Percentiles rank a stretch among this genome's conserved stretches.
Evolutionary conservation across 2,113 vertebrate species (phyloP).

Genomic region (Hemibagrus wyckioides): DNA sequence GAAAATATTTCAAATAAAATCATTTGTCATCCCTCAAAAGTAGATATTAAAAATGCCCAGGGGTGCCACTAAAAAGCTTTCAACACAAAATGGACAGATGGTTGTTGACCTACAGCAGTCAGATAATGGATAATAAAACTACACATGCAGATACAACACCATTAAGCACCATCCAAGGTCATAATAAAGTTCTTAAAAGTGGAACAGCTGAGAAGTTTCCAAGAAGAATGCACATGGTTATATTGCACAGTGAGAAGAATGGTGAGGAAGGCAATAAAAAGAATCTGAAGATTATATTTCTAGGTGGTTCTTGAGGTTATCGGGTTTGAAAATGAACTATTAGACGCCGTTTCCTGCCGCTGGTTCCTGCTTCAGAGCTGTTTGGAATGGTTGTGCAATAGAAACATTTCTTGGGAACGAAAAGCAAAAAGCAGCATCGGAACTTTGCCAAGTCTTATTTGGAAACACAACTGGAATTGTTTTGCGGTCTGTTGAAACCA

Average conservation of each 20-base stretch:
- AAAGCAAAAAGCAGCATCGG: neutral
- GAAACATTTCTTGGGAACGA: neutral
- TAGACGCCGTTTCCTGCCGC: neutral
- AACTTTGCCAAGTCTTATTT: neutral
- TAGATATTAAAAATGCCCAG: constrained; percentile 1
- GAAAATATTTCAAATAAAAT: neutral
- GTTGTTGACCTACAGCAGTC: constrained; percentile 14
- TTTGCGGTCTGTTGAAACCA: neutral
- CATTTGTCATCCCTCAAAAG: neutral
- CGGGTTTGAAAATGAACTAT: neutral
- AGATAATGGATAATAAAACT: constrained; percentile 37
- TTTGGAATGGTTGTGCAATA: neutral
- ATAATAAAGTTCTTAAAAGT: constrained; percentile 23
- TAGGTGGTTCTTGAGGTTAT: neutral
- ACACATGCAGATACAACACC: constrained; percentile 3
- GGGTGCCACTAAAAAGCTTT: constrained; percentile 21
- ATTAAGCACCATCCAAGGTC: constrained; percentile 21
- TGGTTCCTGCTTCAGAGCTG: neutral
- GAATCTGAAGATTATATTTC: neutral
- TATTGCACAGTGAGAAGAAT: neutral
- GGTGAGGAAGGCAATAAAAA: neutral
- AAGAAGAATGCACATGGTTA: neutral
- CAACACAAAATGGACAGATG: constrained; percentile 6
- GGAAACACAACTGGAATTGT: neutral
- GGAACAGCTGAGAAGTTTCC: constrained; percentile 9